Percentiles rank a stretch among this genome's conserved stretches.
Evolutionary conservation across 2,797 vertebrate genomes (phyloP).

Genomic region (Adrianichthys oophorus): DNA sequence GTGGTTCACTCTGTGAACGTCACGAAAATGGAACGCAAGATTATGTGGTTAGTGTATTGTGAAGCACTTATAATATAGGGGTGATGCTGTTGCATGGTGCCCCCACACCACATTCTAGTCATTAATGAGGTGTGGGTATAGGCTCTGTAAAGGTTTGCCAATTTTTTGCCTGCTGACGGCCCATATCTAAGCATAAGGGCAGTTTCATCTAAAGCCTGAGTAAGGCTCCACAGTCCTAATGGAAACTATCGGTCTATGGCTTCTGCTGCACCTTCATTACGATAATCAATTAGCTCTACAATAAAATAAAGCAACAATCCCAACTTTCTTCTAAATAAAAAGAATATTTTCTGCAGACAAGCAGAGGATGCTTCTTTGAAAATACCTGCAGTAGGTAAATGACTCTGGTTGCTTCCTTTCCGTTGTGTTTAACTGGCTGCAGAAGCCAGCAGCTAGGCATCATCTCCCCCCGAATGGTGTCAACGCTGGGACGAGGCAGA

Average conservation of each 20-base stretch:
- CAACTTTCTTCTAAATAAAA: no score
- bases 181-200: no score
- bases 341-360: not conserved
- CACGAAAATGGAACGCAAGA: no score
- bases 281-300: not conserved
- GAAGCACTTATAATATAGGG: no score
- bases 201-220: no score
- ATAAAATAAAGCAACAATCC: not conserved
- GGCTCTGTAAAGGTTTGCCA: no score
- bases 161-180: no score
- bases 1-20: no score
- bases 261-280: not conserved
- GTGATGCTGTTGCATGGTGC: no score
- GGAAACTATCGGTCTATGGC: not conserved
- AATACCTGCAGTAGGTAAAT: constrained; percentile 87
- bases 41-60: no score
- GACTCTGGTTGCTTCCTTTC: constrained; percentile 85
- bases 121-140: no score
- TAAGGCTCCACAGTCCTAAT: not conserved
- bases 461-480: constrained; percentile 90
- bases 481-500: constrained; percentile 86
- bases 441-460: constrained; percentile 95
- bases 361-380: not conserved
- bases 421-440: constrained; percentile 79
- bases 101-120: no score